These are phyloP conservation scores for Amphimallon solstitiale DNA, from an alignment of 2,888 invertebrate species.

Conservation along the genomic window DNA sequence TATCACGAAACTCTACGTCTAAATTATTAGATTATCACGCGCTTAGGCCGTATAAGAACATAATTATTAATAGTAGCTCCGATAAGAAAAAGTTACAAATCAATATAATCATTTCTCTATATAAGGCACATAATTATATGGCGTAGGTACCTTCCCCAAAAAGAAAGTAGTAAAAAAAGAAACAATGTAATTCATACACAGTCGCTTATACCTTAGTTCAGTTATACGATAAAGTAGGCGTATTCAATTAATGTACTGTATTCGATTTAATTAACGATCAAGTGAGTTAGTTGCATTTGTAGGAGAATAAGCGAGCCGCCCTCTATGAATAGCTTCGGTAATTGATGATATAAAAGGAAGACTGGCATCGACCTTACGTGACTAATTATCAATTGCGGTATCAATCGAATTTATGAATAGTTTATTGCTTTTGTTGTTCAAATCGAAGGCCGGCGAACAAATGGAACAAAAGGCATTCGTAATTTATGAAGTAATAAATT, in stretches of 20 bases:
- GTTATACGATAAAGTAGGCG: slow-evolving; percentile 39
- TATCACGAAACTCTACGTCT: too few species aligned
- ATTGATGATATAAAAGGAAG: slow-evolving; percentile 2
- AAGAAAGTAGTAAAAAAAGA: too few species aligned
- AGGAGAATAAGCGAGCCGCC: slow-evolving; percentile 7
- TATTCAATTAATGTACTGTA: slow-evolving; percentile 41
- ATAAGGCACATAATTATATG: too few species aligned
- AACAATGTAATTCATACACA: too few species aligned
- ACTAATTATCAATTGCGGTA: not conserved
- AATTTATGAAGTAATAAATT: not conserved
- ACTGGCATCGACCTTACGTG: not conserved
- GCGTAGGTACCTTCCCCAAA: too few species aligned
- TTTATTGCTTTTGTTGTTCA: not conserved
- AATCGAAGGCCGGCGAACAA: not conserved
- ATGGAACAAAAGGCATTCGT: not conserved
- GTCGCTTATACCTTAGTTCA: not conserved
- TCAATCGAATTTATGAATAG: slow-evolving; percentile 6
- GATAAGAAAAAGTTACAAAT: too few species aligned
- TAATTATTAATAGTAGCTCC: too few species aligned
- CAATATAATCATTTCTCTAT: too few species aligned
- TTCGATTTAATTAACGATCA: slow-evolving; percentile 42
- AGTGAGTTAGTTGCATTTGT: not conserved
- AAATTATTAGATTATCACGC: too few species aligned
- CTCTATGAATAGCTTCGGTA: not conserved
- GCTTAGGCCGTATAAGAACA: too few species aligned